Conservation (phyloP, 2,113 vertebrate genomes). For the Nicator chloris region DNA sequence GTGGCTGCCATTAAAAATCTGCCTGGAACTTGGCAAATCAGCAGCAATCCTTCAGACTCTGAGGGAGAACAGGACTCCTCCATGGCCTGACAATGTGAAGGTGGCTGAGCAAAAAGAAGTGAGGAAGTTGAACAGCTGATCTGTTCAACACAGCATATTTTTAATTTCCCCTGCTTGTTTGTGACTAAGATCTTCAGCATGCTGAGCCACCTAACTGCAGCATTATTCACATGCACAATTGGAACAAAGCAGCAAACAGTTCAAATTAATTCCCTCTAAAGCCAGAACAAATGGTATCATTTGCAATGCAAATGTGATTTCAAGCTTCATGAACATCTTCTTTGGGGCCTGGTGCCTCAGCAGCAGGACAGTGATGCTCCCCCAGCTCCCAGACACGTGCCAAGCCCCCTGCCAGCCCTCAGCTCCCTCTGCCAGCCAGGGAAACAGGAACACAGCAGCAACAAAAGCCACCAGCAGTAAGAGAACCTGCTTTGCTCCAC, state of each 20-base stretch:
- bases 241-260: constrained; percentile 47
- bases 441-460: neutral
- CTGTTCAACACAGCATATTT: neutral
- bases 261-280: constrained; percentile 52
- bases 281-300: constrained; percentile 51
- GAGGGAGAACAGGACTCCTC: neutral
- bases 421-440: neutral
- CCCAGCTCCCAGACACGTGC: neutral
- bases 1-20: neutral
- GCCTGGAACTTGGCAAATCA: neutral
- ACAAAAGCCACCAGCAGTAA: neutral
- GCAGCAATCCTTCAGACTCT: neutral
- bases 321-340: constrained; percentile 24
- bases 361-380: neutral
- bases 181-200: neutral
- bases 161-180: constrained; percentile 2
- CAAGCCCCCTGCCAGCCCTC: neutral
- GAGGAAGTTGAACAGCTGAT: neutral
- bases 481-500: neutral
- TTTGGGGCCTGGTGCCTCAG: constrained; percentile 18
- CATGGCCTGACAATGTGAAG: neutral
- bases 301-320: constrained; percentile 66
- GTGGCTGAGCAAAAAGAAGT: neutral
- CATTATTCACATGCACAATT: constrained; percentile 33
- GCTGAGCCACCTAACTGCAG: neutral